Base-by-base conservation (phyloP, 2,888 invertebrate genomes). In the Rhogogaster chlorosoma region DNA sequence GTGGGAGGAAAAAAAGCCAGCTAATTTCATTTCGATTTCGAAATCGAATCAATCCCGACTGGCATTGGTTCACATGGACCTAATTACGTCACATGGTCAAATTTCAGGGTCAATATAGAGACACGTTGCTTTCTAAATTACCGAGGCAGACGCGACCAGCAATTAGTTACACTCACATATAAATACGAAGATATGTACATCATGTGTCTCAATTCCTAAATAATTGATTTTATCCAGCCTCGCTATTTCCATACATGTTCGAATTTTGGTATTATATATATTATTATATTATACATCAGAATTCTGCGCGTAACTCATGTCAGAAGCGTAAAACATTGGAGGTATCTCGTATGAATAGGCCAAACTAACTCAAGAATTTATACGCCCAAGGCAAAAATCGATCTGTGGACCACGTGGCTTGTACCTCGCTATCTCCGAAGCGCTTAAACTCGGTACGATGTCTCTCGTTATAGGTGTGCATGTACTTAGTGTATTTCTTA, bases 311-410 rank as follows among this genome's bases (percentile, higher is more conserved):
- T 61, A 26, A 61, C 61, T 26, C 26, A 45, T 45, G 45, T 15
- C 45, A 9, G 26, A 61, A 61, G 61, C 61, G 61, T 61, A 26
- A 61, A 61, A 61, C 61, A 26, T 26, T 10, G 61, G 10, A 73
- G 38, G 73, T 42, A 38, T 73, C 10, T 73, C 42, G 15, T 73
- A 73, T 42, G 73, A 38, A 73, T 73, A 73, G 18, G 12, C 22
- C 38, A 6, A 42, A 42, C 38, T 73, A 49, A 45, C 45, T 29
- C 53, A 53, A 77, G 77, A 77, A 77, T 77, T 77, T 77, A 45
- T 45, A 77, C 77, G 53, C 77, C 77, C 77, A 53, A 61, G 80
- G 80, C 57, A 80, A 38, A 10, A 80, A 80, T 80, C 80, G 80
- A 80, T 80, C 80, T 38, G 38, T 26, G 36, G 57, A 61, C 57